These are phyloP conservation scores for Champsocephalus esox DNA, from an alignment of 2,797 vertebrate genomes.

Conservation along the genomic window DNA sequence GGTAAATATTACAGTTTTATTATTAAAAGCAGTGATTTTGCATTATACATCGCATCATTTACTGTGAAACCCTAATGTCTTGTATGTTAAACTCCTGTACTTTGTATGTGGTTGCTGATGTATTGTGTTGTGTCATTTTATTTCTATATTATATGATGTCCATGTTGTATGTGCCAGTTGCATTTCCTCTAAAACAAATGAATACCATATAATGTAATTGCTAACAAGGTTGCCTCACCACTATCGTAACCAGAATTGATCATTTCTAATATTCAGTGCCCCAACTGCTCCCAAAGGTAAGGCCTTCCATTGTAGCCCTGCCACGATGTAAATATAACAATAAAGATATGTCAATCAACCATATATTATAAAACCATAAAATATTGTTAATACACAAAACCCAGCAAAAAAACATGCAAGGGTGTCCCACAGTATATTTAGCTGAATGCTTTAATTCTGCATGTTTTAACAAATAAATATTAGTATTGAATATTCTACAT, in stretches of 20 bases:
- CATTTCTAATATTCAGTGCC: not conserved
- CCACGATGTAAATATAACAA: too few relatives aligned
- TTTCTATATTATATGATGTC: not conserved
- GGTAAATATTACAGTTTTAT: not conserved
- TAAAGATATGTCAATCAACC: too few relatives aligned
- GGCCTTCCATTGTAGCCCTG: not conserved
- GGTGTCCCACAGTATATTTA: too few relatives aligned
- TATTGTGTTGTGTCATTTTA: not conserved
- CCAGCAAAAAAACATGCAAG: too few relatives aligned
- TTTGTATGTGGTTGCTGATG: not conserved
- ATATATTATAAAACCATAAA: too few relatives aligned
- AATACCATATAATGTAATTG: too few relatives aligned
- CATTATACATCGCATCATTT: not conserved
- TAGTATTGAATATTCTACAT: too few relatives aligned
- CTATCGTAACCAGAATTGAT: not conserved
- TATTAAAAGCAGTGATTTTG: not conserved
- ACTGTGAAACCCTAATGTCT: not conserved
- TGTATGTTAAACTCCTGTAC: not conserved
- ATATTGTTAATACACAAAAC: too few relatives aligned
- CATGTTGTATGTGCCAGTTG: not conserved
- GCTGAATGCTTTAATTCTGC: too few relatives aligned
- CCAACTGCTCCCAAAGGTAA: not conserved
- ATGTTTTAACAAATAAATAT: too few relatives aligned
- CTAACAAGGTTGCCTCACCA: not conserved
- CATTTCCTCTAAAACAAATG: not conserved